Evolutionary conservation across 2,888 invertebrate species (phyloP), one percentile per base, ranked within the genome.

Genomic region (Lathronympha strigana): DNA sequence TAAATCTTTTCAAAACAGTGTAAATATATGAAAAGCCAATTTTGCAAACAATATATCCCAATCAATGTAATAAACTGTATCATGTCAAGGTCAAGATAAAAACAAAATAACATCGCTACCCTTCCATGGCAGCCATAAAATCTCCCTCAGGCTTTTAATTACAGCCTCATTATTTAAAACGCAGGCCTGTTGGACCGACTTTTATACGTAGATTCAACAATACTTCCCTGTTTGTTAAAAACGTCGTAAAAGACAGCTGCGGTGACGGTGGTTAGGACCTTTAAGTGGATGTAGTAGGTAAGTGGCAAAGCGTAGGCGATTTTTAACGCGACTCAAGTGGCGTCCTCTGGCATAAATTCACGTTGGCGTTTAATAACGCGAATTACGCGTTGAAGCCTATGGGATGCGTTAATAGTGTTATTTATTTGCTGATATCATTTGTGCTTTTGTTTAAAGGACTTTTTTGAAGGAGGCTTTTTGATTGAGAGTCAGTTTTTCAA

Each of bases 281-380:
- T 62, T 36, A 15, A 11, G 9, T 11, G 9, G n/a, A 33, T 15
- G n/a, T 15, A 11, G 53, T 17, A 33, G 40, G 40, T 17, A 36
- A 45, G 43, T 51, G 40, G 50, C 11, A 17, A 21, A 31, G 45
- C 31, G 55, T 15, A 33, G 63, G 63, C 67, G 67, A 58, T 57
- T 67, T 67, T 67, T 67, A 63, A 67, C 55, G 47, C 31, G 51
- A 28, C 38, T 63, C 47, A 51, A 67, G 50, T 53, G 50, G 66
- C 54, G 38, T 57, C 72, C 72, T 67, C 70, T 74, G 71, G 75
- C 73, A 77, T 79, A 79, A 78, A 79, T 77, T 78, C 63, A 60
- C 63, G 76, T 77, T 68, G 72, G 79, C 77, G 80, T 76, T 83
- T 79, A 83, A 83, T 82, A 81, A 77, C 75, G 70, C 70, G 11